These are phyloP conservation scores for Thoracochromis brauschi DNA, from an alignment of 2,113 vertebrate genomes.

Conservation along the genomic window DNA sequence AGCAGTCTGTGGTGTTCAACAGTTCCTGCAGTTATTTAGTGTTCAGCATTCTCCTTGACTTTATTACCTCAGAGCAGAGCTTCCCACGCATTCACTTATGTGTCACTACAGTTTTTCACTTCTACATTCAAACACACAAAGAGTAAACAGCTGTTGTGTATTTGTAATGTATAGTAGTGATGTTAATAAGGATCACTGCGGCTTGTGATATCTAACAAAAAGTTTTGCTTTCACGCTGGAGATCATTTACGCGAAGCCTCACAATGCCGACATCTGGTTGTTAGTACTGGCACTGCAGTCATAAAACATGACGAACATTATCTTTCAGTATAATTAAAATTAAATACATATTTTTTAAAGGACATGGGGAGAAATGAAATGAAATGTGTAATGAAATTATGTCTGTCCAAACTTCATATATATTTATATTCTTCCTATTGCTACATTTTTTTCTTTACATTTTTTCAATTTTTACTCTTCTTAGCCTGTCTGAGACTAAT, in stretches of 20 bases:
- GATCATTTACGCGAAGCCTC: background rate
- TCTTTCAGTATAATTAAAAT: background rate
- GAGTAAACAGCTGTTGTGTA: background rate
- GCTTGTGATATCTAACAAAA: background rate
- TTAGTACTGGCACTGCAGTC: background rate
- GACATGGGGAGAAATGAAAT: background rate
- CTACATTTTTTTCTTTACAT: background rate
- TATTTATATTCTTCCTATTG: background rate
- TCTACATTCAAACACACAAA: background rate
- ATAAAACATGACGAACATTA: background rate
- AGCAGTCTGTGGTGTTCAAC: background rate
- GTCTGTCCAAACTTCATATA: background rate
- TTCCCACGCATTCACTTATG: background rate
- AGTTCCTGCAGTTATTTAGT: background rate
- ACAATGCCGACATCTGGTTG: constrained; percentile 34
- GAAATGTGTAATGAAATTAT: background rate
- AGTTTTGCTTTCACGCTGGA: background rate
- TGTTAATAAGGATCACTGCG: background rate
- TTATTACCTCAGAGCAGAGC: background rate
- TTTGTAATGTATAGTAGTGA: background rate
- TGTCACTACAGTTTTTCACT: background rate
- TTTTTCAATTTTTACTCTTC: background rate
- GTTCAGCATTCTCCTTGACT: background rate
- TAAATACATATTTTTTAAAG: background rate
- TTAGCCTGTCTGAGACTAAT: background rate